These are phyloP conservation scores for Burhinus bistriatus DNA, from an alignment of 2,113 vertebrate genomes.

Conservation along the genomic window DNA sequence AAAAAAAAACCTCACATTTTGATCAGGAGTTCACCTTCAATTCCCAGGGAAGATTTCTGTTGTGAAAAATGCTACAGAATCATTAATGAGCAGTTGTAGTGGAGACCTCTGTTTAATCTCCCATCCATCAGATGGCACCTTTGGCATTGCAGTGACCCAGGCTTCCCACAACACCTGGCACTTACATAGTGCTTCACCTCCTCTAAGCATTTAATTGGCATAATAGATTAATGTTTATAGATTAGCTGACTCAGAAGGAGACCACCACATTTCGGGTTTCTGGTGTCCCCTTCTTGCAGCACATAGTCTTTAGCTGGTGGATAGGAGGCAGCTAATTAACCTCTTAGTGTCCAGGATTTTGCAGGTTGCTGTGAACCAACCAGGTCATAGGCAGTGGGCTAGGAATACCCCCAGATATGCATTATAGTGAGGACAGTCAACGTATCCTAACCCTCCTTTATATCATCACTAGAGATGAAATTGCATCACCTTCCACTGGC, in stretches of 20 bases:
- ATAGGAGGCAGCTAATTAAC: background rate
- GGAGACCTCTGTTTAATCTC: constrained; percentile 37
- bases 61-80: constrained; percentile 32
- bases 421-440: background rate
- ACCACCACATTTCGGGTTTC: background rate
- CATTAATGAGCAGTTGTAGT: constrained; percentile 43
- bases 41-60: constrained; percentile 31
- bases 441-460: background rate
- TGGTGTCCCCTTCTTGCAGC: background rate
- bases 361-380: background rate
- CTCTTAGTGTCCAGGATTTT: background rate
- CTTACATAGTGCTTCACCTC: constrained; percentile 18
- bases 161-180: constrained; percentile 48
- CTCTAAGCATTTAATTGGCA: constrained; percentile 41
- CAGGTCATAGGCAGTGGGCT: background rate
- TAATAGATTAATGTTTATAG: constrained; percentile 47
- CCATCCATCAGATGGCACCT: constrained; percentile 50
- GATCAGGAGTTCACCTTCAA: constrained; percentile 38
- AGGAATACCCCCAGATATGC: background rate
- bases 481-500: background rate
- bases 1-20: background rate
- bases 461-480: background rate
- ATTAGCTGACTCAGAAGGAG: constrained; percentile 29
- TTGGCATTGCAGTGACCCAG: background rate
- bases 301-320: background rate